Evolutionary conservation across 1,140 invertebrate species (phyloP), one percentile per base, ranked within the genome.

Genomic region (Meloidogyne exigua): DNA sequence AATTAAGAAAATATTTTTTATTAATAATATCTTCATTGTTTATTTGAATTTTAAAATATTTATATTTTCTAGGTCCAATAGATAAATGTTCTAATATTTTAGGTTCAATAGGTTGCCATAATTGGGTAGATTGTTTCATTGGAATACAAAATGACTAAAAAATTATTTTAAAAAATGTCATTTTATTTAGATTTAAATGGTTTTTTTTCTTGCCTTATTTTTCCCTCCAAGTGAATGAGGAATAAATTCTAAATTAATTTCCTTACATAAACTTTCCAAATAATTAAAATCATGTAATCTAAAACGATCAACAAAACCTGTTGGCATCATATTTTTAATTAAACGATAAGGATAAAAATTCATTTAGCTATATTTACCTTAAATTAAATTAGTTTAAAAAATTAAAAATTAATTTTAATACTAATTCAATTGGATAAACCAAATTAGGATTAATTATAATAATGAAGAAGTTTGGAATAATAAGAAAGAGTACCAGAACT

Each of bases 361-460:
- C 85, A 87, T 78, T 85, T 87, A 63, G 85, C 83, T 44, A 87
- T 87, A 80, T 88, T 87, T 32, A 73, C 72, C 72, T 72, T 7
- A 26, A 66, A 11, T 7, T 66, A 7, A 26, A n/a, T 39, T 68
- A 32, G 9, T n/a, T 42, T n/a, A n/a, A n/a, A n/a, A n/a, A 15
- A n/a, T 57, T n/a, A 57, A n/a, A 9, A 7, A 57, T 18, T 49
- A 18, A 18, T 49, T 49, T 49, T 21, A 9, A 64, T 15, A 87
- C 85, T 57, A 88, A 76, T 68, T 88, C 84, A 49, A 85, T 81
- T 10, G 85, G 85, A 62, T 86, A 79, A 21, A 87, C 84, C 57
- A 87, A 76, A 73, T 87, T 85, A 3, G 85, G 85, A 75, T 87
- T n/a, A 87, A 72, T 87, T 84, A 63, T 87, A 86, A 73, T 88